Conservation (phyloP, 2,113 vertebrate genomes). For the Fulmarus glacialis region DNA sequence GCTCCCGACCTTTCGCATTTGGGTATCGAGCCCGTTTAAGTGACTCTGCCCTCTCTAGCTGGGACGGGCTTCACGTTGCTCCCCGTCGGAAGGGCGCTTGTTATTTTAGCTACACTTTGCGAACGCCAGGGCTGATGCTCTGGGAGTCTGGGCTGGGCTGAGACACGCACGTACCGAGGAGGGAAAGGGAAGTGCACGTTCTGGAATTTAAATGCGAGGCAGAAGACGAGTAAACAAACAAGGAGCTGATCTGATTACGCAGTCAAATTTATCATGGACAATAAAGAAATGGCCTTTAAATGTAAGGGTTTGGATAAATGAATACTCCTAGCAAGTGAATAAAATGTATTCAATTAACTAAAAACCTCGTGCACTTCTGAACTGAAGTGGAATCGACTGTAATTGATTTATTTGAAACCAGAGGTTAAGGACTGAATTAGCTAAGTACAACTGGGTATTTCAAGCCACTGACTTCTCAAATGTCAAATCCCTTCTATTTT, state of each 20-base stretch:
- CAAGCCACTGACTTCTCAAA: conserved; percentile 92
- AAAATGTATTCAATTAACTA: conserved; percentile 89
- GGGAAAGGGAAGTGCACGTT: neutral
- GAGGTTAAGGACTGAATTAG: conserved; percentile 95
- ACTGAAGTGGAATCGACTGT: conserved; percentile 91
- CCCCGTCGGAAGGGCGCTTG: neutral
- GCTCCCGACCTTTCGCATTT: neutral
- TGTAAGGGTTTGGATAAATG: conserved; percentile 81
- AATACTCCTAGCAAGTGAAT: conserved; percentile 84
- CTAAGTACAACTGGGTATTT: conserved; percentile 93
- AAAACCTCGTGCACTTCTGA: conserved; percentile 89
- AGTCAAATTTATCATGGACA: conserved; percentile 61
- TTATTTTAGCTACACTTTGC: neutral
- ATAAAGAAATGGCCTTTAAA: conserved; percentile 75
- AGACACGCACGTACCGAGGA: neutral
- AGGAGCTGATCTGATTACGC: conserved; percentile 62
- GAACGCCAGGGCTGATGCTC: neutral
- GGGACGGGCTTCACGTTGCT: neutral
- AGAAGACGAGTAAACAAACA: conserved; percentile 47
- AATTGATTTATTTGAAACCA: conserved; percentile 96
- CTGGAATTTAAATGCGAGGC: conserved; percentile 46
- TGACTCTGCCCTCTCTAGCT: neutral
- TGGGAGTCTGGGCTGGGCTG: conserved; percentile 8
- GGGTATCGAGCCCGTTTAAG: neutral
- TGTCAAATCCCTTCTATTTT: conserved; percentile 88